phyloP scores from a whole-genome alignment of 2,888 invertebrate species.

The Synanthedon myopaeformis region DNA sequence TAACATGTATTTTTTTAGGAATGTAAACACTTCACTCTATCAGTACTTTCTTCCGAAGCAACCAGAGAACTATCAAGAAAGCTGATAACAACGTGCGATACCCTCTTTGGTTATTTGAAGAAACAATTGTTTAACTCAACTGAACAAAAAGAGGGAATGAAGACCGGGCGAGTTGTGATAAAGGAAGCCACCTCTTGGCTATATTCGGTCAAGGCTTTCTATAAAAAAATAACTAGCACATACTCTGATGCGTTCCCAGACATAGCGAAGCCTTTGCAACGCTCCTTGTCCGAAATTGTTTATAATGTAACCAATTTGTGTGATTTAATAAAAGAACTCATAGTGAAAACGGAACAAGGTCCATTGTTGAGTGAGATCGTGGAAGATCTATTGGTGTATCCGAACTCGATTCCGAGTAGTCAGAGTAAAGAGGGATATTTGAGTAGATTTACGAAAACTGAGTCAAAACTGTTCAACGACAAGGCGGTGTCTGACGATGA shows the following conservation, averaged over 20 bases:
- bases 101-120: slow-evolving; percentile 18
- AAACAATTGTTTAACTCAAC: neutral
- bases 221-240: slow-evolving; percentile 60
- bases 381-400: slow-evolving; percentile 65
- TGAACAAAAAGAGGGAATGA: slow-evolving; percentile 7
- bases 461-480: slow-evolving; percentile 35
- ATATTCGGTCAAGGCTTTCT: slow-evolving; percentile 67
- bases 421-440: slow-evolving; percentile 38
- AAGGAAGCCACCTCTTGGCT: slow-evolving; percentile 64
- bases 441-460: slow-evolving; percentile 51
- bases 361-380: slow-evolving; percentile 30
- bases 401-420: slow-evolving; percentile 27
- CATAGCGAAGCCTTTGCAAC: slow-evolving; percentile 77
- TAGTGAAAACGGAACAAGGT: slow-evolving; percentile 40
- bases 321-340: slow-evolving; percentile 60
- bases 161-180: slow-evolving; percentile 29
- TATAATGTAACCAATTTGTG: slow-evolving; percentile 73
- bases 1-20: slow-evolving; percentile 35
- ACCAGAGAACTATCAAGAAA: slow-evolving; percentile 27
- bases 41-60: slow-evolving; percentile 41
- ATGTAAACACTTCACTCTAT: slow-evolving; percentile 57
- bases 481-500: slow-evolving; percentile 20
- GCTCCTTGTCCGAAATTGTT: slow-evolving; percentile 75
- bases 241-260: slow-evolving; percentile 82
- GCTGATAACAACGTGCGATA: slow-evolving; percentile 23